phyloP scores from a whole-genome alignment of 2,113 vertebrate genomes.

The Sminthopsis crassicaudata region DNA sequence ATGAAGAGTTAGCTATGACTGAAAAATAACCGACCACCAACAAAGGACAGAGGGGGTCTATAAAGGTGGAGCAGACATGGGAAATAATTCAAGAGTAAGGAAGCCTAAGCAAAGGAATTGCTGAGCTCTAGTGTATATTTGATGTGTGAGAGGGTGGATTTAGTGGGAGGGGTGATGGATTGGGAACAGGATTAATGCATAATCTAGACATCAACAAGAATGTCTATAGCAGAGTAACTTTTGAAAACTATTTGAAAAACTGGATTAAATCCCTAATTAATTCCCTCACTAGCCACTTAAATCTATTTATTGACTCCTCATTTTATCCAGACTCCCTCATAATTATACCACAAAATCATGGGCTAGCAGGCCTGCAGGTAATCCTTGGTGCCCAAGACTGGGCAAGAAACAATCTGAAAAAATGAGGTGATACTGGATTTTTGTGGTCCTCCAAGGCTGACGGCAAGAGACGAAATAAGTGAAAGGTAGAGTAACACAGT shows the following conservation, averaged over 20 bases:
- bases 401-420: conserved; percentile 32
- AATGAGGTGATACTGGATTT: conserved; percentile 3
- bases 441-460: background rate
- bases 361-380: background rate
- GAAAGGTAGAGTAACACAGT: conserved; percentile 55
- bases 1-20: background rate
- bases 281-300: background rate
- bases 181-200: background rate
- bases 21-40: background rate
- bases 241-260: background rate
- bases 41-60: background rate
- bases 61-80: background rate
- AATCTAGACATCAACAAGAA: background rate
- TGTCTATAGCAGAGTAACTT: background rate
- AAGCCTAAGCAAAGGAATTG: background rate
- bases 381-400: background rate
- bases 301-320: background rate
- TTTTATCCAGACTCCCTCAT: rapidly evolving
- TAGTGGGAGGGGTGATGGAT: background rate
- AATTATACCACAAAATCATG: background rate
- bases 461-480: background rate
- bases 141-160: background rate
- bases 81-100: background rate
- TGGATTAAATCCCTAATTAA: background rate
- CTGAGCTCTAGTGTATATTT: background rate